Percentiles rank a stretch among this genome's conserved stretches.
Conservation (phyloP, 1,140 invertebrate species). For the Ceratina calcarata region DNA sequence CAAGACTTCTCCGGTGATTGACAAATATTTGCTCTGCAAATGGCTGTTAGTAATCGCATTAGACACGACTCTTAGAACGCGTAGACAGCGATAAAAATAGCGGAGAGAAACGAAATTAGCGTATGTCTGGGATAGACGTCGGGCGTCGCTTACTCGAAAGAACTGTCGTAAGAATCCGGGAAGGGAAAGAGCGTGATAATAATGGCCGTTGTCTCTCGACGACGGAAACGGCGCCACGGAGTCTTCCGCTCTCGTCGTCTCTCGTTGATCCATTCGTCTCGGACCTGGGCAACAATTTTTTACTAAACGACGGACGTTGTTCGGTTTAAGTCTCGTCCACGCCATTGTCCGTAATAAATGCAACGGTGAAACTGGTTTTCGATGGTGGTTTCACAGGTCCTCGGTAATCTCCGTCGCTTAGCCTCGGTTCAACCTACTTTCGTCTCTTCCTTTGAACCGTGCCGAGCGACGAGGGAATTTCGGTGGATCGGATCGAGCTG, state of each 20-base stretch:
- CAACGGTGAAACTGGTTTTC: too few species aligned
- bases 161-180: constrained; percentile 26
- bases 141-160: constrained; percentile 18
- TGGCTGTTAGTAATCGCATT: constrained; percentile 3
- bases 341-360: too few species aligned
- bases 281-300: neutral
- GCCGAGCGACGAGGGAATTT: constrained; percentile 52
- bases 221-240: constrained; percentile 22
- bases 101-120: neutral
- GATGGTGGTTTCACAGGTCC: neutral
- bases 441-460: constrained; percentile 17
- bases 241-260: constrained; percentile 39
- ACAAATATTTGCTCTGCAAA: too few species aligned
- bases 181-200: constrained; percentile 30
- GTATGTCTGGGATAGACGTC: neutral
- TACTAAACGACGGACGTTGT: neutral
- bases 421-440: neutral
- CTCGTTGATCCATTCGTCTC: constrained; percentile 40
- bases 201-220: constrained; percentile 30
- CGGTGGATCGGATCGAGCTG: constrained; percentile 51
- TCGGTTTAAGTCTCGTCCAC: too few species aligned
- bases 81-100: neutral
- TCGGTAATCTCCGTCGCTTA: neutral
- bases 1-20: too few species aligned
- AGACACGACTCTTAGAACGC: too few species aligned